Evolutionary conservation across 2,797 vertebrate species (phyloP), one percentile per base, ranked within the genome.

Genomic region (Oreortyx pictus): DNA sequence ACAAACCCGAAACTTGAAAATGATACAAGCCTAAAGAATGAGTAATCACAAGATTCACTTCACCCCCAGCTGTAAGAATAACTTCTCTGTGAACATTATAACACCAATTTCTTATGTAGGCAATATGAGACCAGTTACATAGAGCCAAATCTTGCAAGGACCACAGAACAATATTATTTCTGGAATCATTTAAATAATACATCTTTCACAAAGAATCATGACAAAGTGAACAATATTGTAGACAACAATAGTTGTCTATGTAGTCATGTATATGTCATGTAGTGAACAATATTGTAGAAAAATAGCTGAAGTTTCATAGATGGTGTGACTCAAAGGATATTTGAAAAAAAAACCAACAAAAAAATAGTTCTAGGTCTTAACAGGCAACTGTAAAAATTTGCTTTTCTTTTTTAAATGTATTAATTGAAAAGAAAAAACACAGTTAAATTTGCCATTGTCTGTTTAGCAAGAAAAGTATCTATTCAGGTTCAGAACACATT

Each of bases 281-380:
- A n/a, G n/a, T n/a, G n/a, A n/a, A n/a, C n/a, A n/a, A n/a, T n/a
- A 83, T 33, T 90, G 33, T 74, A 72, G 59, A 71, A 91, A 92
- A 88, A 76, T 18, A 82, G 72, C 47, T 88, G 67, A 61, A 57
- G 37, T 50, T 90, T 93, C 75, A 57, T 7, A 57, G 84, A 78
- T 6, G 68, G 57, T 27, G 52, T 12, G 64, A 65, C 61, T 89
- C 49, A 82, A 87, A 91, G 65, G 35, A 76, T 61, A 88, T 14
- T 31, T 73, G 41, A 41, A 41, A 64, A 96, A 94, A 86, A 83
- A 76, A 10, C n/a, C n/a, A n/a, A n/a, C n/a, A 41, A 41, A 64
- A 96, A 94, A 86, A 83, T 74, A 10, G 56, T 49, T 80, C 31
- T 44, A 61, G 41, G 57, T 56, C 68, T 86, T 73, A 89, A 89